Evolutionary conservation across 1,140 invertebrate species (phyloP), one percentile per base, ranked within the genome.

Genomic region (Megalopta genalis): DNA sequence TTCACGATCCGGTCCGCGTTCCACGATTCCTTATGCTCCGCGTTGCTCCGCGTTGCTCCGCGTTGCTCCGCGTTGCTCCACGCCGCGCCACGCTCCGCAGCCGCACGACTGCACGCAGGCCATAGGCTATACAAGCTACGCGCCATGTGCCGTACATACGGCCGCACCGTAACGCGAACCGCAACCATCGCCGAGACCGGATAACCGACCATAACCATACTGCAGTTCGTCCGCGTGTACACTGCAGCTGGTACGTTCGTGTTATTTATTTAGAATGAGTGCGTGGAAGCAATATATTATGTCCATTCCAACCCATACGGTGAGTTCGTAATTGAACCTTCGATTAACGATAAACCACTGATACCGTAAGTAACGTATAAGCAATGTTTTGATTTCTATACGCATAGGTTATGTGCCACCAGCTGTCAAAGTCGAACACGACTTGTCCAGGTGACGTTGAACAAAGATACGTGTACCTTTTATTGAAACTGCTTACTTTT

Each of bases 291-390:
- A 92, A 75, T 91, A 90, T 75, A 88, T 94, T 8, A 91, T 91
- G 77, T 92, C 90, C 21, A 94, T 95, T 82, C 94, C 94, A 25
- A 94, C 94, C 7, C 94, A 95, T 88, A 95, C 95, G 94, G 95
- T 95, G 88, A 91, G 84, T 84, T 16, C 18, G 12, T 14, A 27
- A 57, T 25, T 23, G 42, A 42, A 69, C 1, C 12, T 64, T 23
- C 10, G 37, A 27, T 57, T 57, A 57, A 57, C n/a, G n/a, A 21
- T n/a, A 57, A 57, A 57, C n/a, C n/a, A n/a, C 21, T 57, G 18
- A n/a, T 12, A 32, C 2, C 46, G 9, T 21, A n/a, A 25, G 18
- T 2, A 32, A 0, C 14, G 7, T 32, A 32, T 1, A 60, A 75
- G 14, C 5, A 23, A n/a, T 7, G 23, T 49, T 14, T 6, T 70